Conservation (phyloP, 2,888 invertebrate species). For the Andrena chrysosceles region DNA sequence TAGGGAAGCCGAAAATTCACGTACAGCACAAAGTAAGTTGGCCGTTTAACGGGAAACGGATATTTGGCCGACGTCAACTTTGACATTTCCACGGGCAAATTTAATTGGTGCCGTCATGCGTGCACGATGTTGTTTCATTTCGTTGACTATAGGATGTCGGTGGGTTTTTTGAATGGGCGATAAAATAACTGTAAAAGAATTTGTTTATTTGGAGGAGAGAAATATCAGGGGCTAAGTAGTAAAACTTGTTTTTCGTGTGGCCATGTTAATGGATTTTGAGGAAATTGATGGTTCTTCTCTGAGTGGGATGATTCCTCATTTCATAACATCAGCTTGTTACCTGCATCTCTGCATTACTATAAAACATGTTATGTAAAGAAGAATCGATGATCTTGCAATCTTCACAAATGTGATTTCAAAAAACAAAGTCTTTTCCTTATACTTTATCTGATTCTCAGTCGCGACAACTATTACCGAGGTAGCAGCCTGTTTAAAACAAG, state of each 20-base stretch:
- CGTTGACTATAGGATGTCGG: background rate
- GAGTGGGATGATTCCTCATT: too few species aligned
- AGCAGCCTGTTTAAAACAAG: too few species aligned
- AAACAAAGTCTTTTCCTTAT: too few species aligned
- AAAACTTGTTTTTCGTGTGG: background rate
- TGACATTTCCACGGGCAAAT: conserved; percentile 16
- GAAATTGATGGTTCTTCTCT: background rate
- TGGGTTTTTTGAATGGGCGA: background rate
- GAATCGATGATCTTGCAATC: too few species aligned
- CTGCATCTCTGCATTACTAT: too few species aligned
- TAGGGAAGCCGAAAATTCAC: conserved; percentile 91
- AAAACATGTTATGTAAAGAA: too few species aligned
- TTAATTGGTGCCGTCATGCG: conserved; percentile 2
- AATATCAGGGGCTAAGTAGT: background rate
- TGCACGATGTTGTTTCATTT: conserved; percentile 7
- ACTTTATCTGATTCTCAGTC: too few species aligned
- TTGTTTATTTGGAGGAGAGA: background rate
- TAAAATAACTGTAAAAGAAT: background rate
- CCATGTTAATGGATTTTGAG: background rate
- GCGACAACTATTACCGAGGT: too few species aligned
- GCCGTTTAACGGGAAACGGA: conserved; percentile 11
- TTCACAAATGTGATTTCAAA: too few species aligned
- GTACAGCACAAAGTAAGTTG: conserved; percentile 81
- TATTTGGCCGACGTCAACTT: background rate
- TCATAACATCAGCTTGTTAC: too few species aligned